These are phyloP conservation scores for Sminthurides aquaticus DNA, from an alignment of 2,888 invertebrate species.

Conservation along the genomic window DNA sequence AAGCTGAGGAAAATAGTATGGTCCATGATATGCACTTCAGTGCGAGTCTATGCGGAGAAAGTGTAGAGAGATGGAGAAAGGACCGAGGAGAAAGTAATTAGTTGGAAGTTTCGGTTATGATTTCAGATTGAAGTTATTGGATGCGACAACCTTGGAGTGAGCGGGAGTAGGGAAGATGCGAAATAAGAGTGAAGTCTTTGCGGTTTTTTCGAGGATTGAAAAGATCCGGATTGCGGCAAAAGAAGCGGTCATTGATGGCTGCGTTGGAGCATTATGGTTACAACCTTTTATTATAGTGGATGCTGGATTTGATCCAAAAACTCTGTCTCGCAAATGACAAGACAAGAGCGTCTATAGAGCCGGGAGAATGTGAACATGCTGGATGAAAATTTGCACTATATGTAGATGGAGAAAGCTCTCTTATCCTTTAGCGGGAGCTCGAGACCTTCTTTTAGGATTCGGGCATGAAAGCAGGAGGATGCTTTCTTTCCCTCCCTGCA, in stretches of 20 bases:
- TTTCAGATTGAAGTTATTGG: neutral
- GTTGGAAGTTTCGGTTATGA: neutral
- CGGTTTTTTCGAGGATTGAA: neutral
- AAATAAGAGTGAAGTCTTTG: neutral
- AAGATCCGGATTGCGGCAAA: neutral
- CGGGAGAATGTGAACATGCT: too few relatives aligned
- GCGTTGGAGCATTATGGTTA: neutral
- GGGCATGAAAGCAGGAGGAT: too few relatives aligned
- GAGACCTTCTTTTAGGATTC: too few relatives aligned
- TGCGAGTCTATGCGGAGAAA: neutral
- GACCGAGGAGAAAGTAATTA: neutral
- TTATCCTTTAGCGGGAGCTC: too few relatives aligned
- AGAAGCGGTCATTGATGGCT: neutral
- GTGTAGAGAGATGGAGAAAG: too few relatives aligned
- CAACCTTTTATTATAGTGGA: neutral
- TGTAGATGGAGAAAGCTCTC: too few relatives aligned
- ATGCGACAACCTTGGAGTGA: neutral
- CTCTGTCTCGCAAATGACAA: neutral
- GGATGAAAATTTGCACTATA: too few relatives aligned
- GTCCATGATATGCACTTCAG: neutral
- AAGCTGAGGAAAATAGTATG: too few relatives aligned
- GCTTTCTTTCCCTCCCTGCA: neutral
- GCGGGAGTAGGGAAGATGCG: neutral
- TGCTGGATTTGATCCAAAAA: neutral
- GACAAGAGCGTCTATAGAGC: too few relatives aligned